Percentiles rank a stretch among this genome's conserved stretches.
Conservation (phyloP, 2,797 vertebrate species). For the Aphelocoma californica region DNA sequence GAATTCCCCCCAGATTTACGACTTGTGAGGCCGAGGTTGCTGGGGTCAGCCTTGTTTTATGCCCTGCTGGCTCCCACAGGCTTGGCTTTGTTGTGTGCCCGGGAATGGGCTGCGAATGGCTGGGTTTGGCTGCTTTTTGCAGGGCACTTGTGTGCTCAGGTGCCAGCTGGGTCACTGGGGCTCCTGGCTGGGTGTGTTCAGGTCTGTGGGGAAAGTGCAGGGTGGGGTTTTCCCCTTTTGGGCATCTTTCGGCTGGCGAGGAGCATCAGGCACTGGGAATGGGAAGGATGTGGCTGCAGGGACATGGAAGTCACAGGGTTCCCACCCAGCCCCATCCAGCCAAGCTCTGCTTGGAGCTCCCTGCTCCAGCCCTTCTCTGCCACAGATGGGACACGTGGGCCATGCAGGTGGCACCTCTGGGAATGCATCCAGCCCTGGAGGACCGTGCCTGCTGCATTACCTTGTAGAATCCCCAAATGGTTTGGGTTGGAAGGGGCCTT, state of each 20-base stretch:
- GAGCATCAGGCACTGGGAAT: neutral
- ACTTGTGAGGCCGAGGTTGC: neutral
- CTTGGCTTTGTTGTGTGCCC: neutral
- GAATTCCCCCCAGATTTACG: conserved; percentile 21
- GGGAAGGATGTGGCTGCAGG: neutral
- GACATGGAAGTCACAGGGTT: accelerated
- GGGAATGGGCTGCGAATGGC: neutral
- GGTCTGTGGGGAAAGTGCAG: accelerated
- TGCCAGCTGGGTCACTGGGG: neutral
- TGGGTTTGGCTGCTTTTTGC: neutral
- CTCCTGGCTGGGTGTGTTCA: neutral
- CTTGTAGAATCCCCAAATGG: neutral
- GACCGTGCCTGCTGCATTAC: neutral
- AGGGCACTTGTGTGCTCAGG: neutral
- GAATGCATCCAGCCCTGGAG: neutral
- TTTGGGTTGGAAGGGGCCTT: neutral
- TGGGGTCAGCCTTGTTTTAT: neutral
- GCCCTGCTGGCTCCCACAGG: neutral
- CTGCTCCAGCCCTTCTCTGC: neutral
- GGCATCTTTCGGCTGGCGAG: neutral
- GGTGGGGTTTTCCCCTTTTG: neutral
- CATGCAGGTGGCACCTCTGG: neutral
- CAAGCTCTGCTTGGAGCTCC: neutral
- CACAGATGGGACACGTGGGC: neutral
- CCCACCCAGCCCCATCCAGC: neutral